Evolutionary conservation across 2,797 vertebrate species (phyloP), one percentile per base, ranked within the genome.

Genomic region (Choloepus didactylus): DNA sequence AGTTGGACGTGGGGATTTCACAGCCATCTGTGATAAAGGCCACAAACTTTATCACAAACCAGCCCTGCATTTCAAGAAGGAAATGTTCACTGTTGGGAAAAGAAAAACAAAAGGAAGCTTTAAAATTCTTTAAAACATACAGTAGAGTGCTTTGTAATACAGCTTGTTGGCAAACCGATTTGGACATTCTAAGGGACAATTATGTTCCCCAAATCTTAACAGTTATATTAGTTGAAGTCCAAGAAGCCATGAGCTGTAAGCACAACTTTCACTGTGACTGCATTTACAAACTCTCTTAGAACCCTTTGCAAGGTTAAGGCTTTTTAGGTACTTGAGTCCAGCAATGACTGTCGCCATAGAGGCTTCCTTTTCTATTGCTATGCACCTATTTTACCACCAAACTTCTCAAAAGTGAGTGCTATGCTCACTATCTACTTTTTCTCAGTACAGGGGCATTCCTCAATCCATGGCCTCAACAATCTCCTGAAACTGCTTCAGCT

Each of bases 101-200:
- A 9, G 44, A n/a, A 87, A 69, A 59, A 14, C 25, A 41, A 73
- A 79, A 51, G 18, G 59, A 35, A 0, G 2, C 3, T 49, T 62
- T 92, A 85, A 81, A 87, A 88, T 77, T 91, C 25, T 83, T 95
- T 93, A 77, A 75, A 95, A 76, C n/a, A 5, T 49, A 44, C 6
- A 51, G 19, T 70, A 83, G 29, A 72, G 12, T 69, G 76, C 14
- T 76, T 70, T 56, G 73, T 29, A 70, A 80, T 41, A 70, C 8
- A 70, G 70, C 15, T 95, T 84, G 27, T 72, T 67, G 29, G 9
- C 56, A 70, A 84, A 75, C 11, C 6, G 27, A 83, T 79, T 46
- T 77, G 73, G 46, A 83, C 3, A 35, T 64, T 87, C 46, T 60
- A 8, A 95, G 38, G 29, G 89, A 49, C 29, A 87, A 95, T 25